A percentile compares a stretch with the other conserved stretches of the same genome.
phyloP scores from a whole-genome alignment of 1,140 invertebrate genomes.

The Leptinotarsa texana region DNA sequence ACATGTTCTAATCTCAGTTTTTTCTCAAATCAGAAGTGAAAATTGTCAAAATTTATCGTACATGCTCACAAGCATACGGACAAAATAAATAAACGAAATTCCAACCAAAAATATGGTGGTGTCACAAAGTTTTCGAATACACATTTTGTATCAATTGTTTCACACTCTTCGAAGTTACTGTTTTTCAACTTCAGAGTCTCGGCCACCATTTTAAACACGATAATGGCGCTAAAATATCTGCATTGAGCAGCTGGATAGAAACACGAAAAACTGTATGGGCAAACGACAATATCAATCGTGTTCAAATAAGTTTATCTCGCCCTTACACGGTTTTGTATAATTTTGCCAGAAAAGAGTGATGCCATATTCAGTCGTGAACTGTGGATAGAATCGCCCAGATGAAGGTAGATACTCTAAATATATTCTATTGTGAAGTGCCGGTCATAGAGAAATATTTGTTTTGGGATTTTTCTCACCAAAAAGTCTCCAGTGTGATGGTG shows the following conservation, averaged over 20 bases:
- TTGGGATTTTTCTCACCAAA: conserved; percentile 11
- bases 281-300: conserved; percentile 4
- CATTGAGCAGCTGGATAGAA: not conserved
- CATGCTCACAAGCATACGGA: no score
- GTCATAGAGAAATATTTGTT: not conserved
- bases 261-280: not conserved
- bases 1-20: no score
- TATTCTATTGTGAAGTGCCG: not conserved
- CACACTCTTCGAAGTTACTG: no score
- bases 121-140: no score
- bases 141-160: no score
- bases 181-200: no score
- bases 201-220: not conserved
- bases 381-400: not conserved
- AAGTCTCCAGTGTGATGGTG: not conserved
- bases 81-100: no score
- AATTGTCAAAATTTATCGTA: no score
- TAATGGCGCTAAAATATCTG: not conserved
- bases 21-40: no score
- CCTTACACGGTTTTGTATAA: conserved; percentile 16
- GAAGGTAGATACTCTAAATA: not conserved
- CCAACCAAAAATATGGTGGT: no score
- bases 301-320: conserved; percentile 38
- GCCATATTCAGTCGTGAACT: not conserved
- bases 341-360: not conserved